These are phyloP conservation scores for Leptodactylus fallax DNA, from an alignment of 2,797 vertebrate species.

Conservation along the genomic window DNA sequence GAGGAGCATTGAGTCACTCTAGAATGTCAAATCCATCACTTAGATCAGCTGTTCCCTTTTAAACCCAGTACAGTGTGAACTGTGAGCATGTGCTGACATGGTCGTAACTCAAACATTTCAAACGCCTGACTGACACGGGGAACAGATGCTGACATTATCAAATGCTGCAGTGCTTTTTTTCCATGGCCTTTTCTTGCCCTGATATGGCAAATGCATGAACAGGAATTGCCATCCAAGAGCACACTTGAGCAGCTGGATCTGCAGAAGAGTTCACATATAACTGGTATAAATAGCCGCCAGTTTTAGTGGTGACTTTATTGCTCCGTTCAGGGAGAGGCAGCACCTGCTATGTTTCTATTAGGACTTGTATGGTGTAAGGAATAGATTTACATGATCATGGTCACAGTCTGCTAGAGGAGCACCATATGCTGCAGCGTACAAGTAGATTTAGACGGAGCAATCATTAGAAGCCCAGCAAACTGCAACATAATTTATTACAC, in stretches of 20 bases:
- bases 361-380: conserved; percentile 67
- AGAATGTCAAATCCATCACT: conserved; percentile 81
- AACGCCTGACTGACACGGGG: conserved; percentile 91
- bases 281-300: conserved; percentile 88
- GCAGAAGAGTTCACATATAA: conserved; percentile 77
- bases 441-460: not conserved
- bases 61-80: conserved; percentile 77
- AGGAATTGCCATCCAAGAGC: conserved; percentile 79
- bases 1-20: conserved; percentile 75
- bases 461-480: not conserved
- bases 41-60: conserved; percentile 81
- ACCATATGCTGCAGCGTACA: not conserved
- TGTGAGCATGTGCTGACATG: conserved; percentile 84
- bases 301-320: conserved; percentile 79
- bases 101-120: conserved; percentile 74
- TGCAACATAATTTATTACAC: not conserved
- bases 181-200: conserved; percentile 88
- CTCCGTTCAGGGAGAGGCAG: conserved; percentile 80
- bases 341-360: conserved; percentile 78
- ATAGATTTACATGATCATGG: conserved; percentile 70
- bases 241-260: conserved; percentile 85
- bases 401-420: conserved; percentile 54
- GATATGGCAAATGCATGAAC: conserved; percentile 92
- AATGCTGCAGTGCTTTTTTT: conserved; percentile 88
- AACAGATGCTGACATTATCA: conserved; percentile 99